Base-by-base conservation (phyloP, 2,113 vertebrate species). In the Hyaena hyaena region DNA sequence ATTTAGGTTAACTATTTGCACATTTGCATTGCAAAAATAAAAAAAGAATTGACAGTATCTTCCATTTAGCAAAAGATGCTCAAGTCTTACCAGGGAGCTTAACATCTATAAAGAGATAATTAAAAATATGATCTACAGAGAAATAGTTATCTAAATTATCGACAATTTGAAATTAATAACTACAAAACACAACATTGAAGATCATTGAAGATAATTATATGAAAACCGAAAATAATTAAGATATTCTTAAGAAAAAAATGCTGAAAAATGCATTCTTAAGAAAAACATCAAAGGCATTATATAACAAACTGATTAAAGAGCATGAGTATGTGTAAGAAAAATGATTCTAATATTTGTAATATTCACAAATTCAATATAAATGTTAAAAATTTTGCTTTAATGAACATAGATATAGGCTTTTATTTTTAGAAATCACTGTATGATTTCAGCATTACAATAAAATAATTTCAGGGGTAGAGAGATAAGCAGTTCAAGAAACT, bases 281-380 rank as follows among this genome's bases (percentile, higher is more conserved):
- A 93, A 94, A 93, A 86, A 65, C 28, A 65, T 9, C 55, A 86
- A 6, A 73, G 50, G 4, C 8, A 84, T 69, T 85, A 69, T 43
- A 48, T 28, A 26, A 84, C 7, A 82, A 66, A 50, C 28, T 43
- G 8, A 39, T 39, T 39, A 79, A 84, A 85, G 35, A 80, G 66
- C 15, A 71, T 66, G 28, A 90, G n/a, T 74, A 66, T 7, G 14
- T 86, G 33, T 16, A 65, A 73, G 65, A 65, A 73, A 31, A 84
- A 90, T 84, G 79, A 71, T 43, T 92, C 58, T 50, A 10, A 66
- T 61, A 87, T 77, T 95, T 95, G n/a, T n/a, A 73, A 80, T 45
- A 12, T 55, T 86, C 53, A 26, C 69, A 63, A 63, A 85, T 76
- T 77, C 68, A 63, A 28, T 35, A 50, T 79, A 68, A 50, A 16